Evolutionary conservation across 2,113 vertebrate species (phyloP).

Genomic region (Megatriorchis doriae): DNA sequence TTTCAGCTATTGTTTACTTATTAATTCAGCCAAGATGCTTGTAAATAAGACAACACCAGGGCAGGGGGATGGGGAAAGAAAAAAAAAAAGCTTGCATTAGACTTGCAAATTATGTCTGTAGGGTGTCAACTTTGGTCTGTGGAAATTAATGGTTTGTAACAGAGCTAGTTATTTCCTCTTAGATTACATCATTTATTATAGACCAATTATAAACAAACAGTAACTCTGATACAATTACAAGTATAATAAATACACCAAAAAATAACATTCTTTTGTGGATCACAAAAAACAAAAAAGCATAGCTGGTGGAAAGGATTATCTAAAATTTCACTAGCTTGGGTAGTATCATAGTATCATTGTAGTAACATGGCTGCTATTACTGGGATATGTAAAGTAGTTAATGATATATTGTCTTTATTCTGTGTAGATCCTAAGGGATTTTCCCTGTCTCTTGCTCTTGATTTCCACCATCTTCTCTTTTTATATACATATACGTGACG

Average conservation of each 20-base stretch:
- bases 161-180: slow-evolving; percentile 35
- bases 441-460: not conserved
- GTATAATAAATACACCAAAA: not conserved
- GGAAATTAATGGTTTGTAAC: slow-evolving; percentile 54
- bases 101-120: slow-evolving; percentile 56
- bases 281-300: not conserved
- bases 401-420: not conserved
- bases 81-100: slow-evolving; percentile 14
- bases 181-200: not conserved
- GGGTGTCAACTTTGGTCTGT: slow-evolving; percentile 5
- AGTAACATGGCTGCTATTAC: not conserved
- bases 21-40: slow-evolving; percentile 48
- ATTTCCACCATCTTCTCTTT: not conserved
- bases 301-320: not conserved
- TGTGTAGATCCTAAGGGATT: not conserved
- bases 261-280: not conserved
- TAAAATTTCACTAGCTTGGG: not conserved
- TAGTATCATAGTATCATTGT: not conserved
- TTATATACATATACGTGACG: not conserved
- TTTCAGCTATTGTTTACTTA: slow-evolving; percentile 64
- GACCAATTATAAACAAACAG: slow-evolving; percentile 38
- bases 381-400: not conserved
- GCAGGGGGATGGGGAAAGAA: not conserved
- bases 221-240: not conserved
- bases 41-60: slow-evolving; percentile 55